These are phyloP conservation scores for Campoletis sonorensis DNA, from an alignment of 1,140 invertebrate genomes.

Conservation along the genomic window DNA sequence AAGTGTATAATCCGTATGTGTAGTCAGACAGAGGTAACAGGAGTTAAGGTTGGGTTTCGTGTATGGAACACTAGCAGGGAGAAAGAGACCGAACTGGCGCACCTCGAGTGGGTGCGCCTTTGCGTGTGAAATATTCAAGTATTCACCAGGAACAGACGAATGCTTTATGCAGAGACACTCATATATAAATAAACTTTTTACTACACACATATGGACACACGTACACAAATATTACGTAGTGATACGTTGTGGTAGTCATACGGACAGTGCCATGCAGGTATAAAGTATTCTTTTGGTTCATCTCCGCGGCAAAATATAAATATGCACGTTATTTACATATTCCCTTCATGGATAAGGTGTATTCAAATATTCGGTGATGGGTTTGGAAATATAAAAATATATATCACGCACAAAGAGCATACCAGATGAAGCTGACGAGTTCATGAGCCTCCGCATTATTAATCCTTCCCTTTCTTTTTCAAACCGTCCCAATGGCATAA, in stretches of 20 bases:
- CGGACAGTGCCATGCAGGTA: neutral
- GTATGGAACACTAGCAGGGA: neutral
- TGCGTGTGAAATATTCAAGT: conserved; percentile 53
- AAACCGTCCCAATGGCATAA: too few relatives aligned
- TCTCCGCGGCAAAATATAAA: conserved; percentile 17
- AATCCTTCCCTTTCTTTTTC: too few relatives aligned
- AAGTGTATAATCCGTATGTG: conserved; percentile 31
- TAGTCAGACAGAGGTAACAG: conserved; percentile 33
- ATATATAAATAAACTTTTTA: conserved; percentile 14
- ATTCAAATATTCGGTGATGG: conserved; percentile 8
- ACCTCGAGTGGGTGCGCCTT: conserved; percentile 49
- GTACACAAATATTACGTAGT: neutral
- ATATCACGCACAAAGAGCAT: too few relatives aligned
- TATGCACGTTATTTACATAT: conserved; percentile 37
- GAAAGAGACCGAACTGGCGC: conserved; percentile 40
- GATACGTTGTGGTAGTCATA: neutral
- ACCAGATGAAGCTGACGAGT: too few relatives aligned
- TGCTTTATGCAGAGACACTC: neutral
- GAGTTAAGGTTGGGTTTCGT: conserved; percentile 15
- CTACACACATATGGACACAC: too few relatives aligned
- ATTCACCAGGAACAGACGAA: conserved; percentile 50
- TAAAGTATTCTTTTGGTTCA: neutral
- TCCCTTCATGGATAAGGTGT: neutral
- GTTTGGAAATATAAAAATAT: neutral
- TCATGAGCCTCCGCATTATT: too few relatives aligned